Evolutionary conservation across 2,113 vertebrate species (phyloP).

Genomic region (Prunella fulvescens): DNA sequence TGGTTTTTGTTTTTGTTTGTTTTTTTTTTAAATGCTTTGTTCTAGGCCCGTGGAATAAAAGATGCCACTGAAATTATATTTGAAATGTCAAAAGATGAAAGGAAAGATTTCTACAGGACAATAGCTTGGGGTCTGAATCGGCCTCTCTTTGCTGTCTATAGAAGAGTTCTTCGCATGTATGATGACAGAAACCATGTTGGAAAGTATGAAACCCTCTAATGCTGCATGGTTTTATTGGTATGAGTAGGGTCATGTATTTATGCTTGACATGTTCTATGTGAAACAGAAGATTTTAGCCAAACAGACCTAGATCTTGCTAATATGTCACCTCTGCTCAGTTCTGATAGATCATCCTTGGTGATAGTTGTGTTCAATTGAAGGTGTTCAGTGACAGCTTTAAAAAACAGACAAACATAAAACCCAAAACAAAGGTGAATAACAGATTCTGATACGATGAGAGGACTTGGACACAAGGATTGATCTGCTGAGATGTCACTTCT

Average conservation of each 20-base stretch:
- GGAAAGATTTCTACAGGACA: conserved; percentile 98
- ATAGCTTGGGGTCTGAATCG: conserved; percentile 95
- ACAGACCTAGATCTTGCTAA: not conserved
- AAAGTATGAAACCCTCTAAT: conserved; percentile 86
- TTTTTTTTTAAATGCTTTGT: conserved; percentile 47
- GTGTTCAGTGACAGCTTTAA: not conserved
- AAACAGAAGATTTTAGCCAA: not conserved
- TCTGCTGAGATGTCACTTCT: not conserved
- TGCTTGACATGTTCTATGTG: not conserved
- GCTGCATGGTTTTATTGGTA: conserved; percentile 59
- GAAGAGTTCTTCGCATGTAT: conserved; percentile 97
- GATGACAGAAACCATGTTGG: conserved; percentile 99
- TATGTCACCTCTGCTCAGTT: not conserved
- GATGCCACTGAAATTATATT: conserved; percentile 98
- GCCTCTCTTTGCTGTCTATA: conserved; percentile 96
- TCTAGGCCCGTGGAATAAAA: conserved; percentile 91
- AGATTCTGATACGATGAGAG: not conserved
- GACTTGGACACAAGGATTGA: not conserved
- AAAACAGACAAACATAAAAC: not conserved
- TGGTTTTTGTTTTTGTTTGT: conserved; percentile 18
- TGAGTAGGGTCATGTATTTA: conserved; percentile 15
- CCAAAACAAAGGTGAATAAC: not conserved
- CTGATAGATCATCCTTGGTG: not conserved
- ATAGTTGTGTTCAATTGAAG: not conserved
- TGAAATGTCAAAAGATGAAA: conserved; percentile 99